phyloP scores from a whole-genome alignment of 1,140 invertebrate species.

The Centruroides vittatus region DNA sequence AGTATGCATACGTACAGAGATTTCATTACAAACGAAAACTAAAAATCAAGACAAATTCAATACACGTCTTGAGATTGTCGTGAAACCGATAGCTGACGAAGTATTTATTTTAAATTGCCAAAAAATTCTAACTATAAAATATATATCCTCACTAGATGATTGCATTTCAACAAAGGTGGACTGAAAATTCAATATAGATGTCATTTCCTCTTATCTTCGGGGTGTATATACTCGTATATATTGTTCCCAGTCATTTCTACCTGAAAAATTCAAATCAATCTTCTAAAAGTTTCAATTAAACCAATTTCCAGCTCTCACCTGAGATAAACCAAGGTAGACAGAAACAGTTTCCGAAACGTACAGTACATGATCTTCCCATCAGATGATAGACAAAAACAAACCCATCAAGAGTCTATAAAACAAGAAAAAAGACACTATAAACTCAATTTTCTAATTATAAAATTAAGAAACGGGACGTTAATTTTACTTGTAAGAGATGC shows the following conservation, averaged over 20 bases:
- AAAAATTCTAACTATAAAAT: too few species aligned
- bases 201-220: constrained; percentile 92
- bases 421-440: constrained; percentile 19
- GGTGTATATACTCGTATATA: constrained; percentile 95
- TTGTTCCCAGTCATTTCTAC: constrained; percentile 96
- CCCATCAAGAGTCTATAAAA: constrained; percentile 70
- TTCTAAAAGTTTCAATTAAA: background rate
- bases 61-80: too few species aligned
- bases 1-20: too few species aligned
- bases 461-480: too few species aligned
- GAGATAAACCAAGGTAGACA: constrained; percentile 88
- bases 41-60: too few species aligned
- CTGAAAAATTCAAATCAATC: constrained; percentile 34
- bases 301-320: constrained; percentile 42
- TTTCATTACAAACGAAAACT: too few species aligned
- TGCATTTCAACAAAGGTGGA: too few species aligned
- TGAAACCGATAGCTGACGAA: too few species aligned
- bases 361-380: constrained; percentile 99
- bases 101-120: too few species aligned
- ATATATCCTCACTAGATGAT: too few species aligned
- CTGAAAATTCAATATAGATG: constrained; percentile 52
- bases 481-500: constrained; percentile 65
- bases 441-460: too few species aligned
- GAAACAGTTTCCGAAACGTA: constrained; percentile 97
- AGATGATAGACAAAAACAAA: constrained; percentile 93